phyloP scores from a whole-genome alignment of 2,113 vertebrate species.

The Himantopus leucocephalus region DNA sequence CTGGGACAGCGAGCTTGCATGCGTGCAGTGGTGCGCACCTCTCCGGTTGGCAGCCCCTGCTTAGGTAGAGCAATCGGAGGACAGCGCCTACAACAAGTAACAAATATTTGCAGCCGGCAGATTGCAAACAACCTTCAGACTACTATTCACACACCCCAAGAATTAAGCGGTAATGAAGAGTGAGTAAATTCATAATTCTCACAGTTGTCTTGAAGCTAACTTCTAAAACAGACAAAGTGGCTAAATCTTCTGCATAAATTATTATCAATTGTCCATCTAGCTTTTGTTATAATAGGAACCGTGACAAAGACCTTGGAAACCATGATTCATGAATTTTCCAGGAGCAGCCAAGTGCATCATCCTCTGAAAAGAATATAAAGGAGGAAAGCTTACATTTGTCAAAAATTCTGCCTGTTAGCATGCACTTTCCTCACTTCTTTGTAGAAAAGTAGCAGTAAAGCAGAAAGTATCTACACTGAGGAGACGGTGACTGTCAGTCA shows the following conservation, averaged over 20 bases:
- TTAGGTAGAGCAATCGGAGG: neutral
- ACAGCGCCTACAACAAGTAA: neutral
- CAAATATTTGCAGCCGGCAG: neutral
- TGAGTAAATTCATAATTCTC: neutral
- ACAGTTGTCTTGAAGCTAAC: neutral
- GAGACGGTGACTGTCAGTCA: neutral
- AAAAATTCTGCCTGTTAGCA: neutral
- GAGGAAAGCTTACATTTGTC: slow-evolving; percentile 2
- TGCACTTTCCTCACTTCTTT: neutral
- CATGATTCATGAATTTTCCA: slow-evolving; percentile 38
- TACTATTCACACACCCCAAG: neutral
- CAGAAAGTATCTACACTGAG: neutral
- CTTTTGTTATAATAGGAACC: slow-evolving; percentile 12
- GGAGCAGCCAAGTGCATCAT: slow-evolving; percentile 50
- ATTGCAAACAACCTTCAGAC: neutral
- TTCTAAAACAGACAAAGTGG: neutral
- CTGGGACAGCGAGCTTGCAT: neutral
- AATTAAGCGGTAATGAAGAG: neutral
- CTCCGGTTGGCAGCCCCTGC: neutral
- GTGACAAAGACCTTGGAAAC: slow-evolving; percentile 53
- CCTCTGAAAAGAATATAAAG: slow-evolving; percentile 35
- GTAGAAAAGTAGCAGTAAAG: neutral
- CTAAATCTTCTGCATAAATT: slow-evolving; percentile 2
- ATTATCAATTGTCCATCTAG: neutral
- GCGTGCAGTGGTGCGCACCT: neutral